A percentile compares a stretch with the other conserved stretches of the same genome.
These are phyloP conservation scores for Malurus elegans DNA, from an alignment of 2,113 vertebrate species.

Conservation along the genomic window DNA sequence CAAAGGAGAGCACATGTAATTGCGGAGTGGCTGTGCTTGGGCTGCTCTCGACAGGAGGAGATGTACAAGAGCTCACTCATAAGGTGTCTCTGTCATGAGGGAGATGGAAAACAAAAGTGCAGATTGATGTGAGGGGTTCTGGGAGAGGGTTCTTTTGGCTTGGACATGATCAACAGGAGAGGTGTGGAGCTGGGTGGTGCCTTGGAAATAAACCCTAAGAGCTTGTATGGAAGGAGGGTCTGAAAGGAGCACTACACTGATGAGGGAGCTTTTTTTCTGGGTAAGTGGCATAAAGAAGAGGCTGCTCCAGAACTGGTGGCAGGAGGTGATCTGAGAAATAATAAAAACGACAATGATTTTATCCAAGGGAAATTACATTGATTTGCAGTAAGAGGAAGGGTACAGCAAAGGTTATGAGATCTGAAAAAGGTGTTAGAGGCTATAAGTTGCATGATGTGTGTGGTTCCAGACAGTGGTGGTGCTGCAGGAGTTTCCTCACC, in stretches of 20 bases:
- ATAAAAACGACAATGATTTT: not conserved
- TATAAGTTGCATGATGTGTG: not conserved
- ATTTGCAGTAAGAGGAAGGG: not conserved
- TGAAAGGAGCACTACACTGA: not conserved
- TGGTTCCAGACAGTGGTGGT: not conserved
- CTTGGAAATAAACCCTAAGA: not conserved
- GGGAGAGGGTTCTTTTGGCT: not conserved
- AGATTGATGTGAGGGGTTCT: not conserved
- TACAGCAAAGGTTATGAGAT: not conserved
- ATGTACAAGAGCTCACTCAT: not conserved
- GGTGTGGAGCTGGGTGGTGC: not conserved
- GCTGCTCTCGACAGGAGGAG: not conserved
- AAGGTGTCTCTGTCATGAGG: not conserved
- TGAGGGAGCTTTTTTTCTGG: not conserved
- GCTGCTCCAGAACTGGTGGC: not conserved
- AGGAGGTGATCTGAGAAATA: not conserved
- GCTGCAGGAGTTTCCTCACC: not conserved
- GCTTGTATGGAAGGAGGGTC: not conserved
- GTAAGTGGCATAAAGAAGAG: not conserved
- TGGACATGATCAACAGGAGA: not conserved
- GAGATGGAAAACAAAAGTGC: not conserved
- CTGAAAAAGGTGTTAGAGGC: not conserved
- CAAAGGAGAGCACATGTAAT: rapidly evolving
- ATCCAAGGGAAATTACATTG: not conserved
- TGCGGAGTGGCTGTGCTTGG: not conserved